These are phyloP conservation scores for Mesoligia furuncula DNA, from an alignment of 2,888 invertebrate genomes.

Conservation along the genomic window DNA sequence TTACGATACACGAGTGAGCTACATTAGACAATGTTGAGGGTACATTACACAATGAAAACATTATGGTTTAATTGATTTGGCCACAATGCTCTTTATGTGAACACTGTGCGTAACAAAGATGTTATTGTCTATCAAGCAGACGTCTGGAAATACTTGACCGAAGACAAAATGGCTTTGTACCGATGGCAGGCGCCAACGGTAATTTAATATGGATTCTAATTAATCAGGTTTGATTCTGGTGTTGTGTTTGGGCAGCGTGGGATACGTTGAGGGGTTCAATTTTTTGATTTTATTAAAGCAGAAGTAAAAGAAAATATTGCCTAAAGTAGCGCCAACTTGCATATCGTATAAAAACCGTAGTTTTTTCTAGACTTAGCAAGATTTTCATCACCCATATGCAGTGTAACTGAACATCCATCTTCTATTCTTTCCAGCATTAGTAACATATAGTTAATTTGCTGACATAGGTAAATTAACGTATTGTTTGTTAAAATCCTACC, in stretches of 20 bases:
- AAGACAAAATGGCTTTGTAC: slow-evolving; percentile 90
- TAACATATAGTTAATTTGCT: neutral
- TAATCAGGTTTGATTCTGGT: slow-evolving; percentile 66
- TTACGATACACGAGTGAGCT: slow-evolving; percentile 86
- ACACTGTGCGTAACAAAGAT: slow-evolving; percentile 82
- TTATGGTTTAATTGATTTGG: slow-evolving; percentile 89
- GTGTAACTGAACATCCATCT: neutral
- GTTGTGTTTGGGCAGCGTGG: slow-evolving; percentile 60
- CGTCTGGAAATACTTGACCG: slow-evolving; percentile 89
- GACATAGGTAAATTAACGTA: neutral
- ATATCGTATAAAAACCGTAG: neutral
- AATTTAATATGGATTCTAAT: slow-evolving; percentile 76
- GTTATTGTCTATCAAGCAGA: slow-evolving; percentile 88
- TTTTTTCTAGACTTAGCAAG: neutral
- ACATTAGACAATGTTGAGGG: slow-evolving; percentile 89
- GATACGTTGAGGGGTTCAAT: slow-evolving; percentile 32
- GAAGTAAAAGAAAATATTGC: neutral
- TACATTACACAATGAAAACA: slow-evolving; percentile 87
- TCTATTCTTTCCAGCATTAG: neutral
- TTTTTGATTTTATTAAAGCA: slow-evolving; percentile 39
- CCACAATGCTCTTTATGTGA: slow-evolving; percentile 85
- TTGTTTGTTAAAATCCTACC: slow-evolving; percentile 1
- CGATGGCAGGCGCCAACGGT: slow-evolving; percentile 88
- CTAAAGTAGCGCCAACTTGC: neutral
- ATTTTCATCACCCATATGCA: neutral